Evolutionary conservation across 2,888 invertebrate species (phyloP), one percentile per base, ranked within the genome.

Genomic region (Rutpela maculata): DNA sequence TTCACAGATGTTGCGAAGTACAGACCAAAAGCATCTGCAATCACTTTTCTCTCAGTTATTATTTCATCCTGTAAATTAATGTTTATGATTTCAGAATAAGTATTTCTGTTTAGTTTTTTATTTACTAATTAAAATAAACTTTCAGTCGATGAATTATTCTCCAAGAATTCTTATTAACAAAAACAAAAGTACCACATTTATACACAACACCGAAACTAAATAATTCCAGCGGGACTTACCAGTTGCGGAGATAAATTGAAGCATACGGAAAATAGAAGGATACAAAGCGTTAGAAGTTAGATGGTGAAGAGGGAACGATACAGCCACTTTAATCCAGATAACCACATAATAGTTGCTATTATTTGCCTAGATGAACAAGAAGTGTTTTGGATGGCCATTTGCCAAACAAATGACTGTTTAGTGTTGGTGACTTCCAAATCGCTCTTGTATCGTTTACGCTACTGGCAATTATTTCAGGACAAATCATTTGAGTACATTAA

Each of bases 221-320:
- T 63, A 10, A 35, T 63, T 56, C 56, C 67, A 0, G 18, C 22
- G 26, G 22, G 55, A 55, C 67, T 31, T 10, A 31, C 50, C 31
- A 31, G 31, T 26, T 17, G 26, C 26, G 12, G 26, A 74, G 78
- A 79, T 80, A 82, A 79, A 80, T 77, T 35, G 75, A 62, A 75
- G 69, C 57, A 68, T 62, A 75, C 72, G 63, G 76, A 59, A 77
- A 78, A 60, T 72, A 72, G 76, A 77, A 78, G 78, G 78, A 78
- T 80, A 70, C 60, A 70, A 70, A 70, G 70, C 69, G 31, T 35
- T 18, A 75, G 43, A 70, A 31, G 59, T 18, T 71, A 15, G 43
- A 15, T 19, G 19, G 59, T 38, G 63, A 35, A 65, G 63, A 57
- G 43, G 62, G 60, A 50, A 43, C 43, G 71, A 60, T 57, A 76